phyloP scores from a whole-genome alignment of 2,888 invertebrate species.

The Agrotis segetum region DNA sequence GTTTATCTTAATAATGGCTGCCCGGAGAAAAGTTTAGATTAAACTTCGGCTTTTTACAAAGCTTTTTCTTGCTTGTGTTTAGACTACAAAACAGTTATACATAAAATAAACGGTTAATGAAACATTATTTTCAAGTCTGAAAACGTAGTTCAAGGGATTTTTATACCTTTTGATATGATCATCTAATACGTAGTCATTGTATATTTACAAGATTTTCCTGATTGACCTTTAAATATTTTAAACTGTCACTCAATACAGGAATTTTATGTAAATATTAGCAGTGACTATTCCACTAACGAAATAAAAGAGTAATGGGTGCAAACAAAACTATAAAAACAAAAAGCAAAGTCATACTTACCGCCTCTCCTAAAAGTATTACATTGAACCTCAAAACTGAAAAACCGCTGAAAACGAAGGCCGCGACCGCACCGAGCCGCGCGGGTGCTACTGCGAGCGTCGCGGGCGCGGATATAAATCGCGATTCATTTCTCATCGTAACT shows the following conservation, averaged over 20 bases:
- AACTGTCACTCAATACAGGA: background rate
- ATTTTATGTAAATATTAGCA: background rate
- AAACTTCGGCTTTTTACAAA: conserved; percentile 81
- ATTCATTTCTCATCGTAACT: conserved; percentile 92
- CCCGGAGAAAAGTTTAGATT: conserved; percentile 89
- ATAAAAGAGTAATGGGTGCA: background rate
- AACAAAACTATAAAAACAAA: background rate
- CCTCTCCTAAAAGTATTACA: conserved; percentile 1
- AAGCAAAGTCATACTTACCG: background rate
- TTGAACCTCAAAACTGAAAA: conserved; percentile 38
- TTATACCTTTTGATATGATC: background rate
- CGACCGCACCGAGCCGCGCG: conserved; percentile 43
- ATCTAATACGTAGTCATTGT: background rate
- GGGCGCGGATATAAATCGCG: conserved; percentile 90
- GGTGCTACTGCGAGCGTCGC: conserved; percentile 76
- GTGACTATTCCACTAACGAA: background rate
- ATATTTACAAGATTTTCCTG: background rate
- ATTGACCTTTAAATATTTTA: background rate
- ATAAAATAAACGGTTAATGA: background rate
- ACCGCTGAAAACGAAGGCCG: conserved; percentile 19
- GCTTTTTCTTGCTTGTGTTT: conserved; percentile 67
- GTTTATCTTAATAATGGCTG: conserved; percentile 91
- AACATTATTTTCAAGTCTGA: background rate
- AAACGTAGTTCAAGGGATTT: background rate
- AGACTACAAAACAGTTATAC: conserved; percentile 51